These are phyloP conservation scores for Meta bourneti DNA, from an alignment of 2,888 invertebrate genomes.

Conservation along the genomic window DNA sequence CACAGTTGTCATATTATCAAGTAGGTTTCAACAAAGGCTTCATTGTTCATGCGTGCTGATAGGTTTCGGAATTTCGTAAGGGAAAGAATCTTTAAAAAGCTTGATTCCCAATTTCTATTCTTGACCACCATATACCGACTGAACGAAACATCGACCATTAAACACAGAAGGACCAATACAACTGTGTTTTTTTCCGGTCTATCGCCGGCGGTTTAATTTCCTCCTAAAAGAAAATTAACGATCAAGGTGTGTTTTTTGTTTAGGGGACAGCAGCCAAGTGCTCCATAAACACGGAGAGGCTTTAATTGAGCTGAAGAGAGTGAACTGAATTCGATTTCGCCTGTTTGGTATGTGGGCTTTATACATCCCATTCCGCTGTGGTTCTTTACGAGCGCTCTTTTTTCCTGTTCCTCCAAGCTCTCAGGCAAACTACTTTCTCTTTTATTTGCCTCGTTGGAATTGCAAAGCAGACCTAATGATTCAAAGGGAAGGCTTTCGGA, in stretches of 20 bases:
- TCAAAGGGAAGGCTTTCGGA: not conserved
- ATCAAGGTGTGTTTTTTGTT: slow-evolving; percentile 23
- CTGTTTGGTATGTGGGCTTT: slow-evolving; percentile 6
- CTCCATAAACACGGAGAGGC: not conserved
- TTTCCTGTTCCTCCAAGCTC: slow-evolving; percentile 5
- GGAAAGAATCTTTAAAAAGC: too few relatives aligned
- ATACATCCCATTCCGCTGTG: not conserved
- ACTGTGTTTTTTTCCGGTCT: slow-evolving; percentile 4
- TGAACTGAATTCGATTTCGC: slow-evolving; percentile 23
- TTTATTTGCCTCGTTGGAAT: slow-evolving; percentile 29
- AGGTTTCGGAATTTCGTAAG: too few relatives aligned
- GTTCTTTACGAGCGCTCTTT: slow-evolving; percentile 6
- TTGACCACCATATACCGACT: too few relatives aligned
- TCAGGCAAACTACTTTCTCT: not conserved
- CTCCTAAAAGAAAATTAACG: slow-evolving; percentile 10
- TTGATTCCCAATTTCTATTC: too few relatives aligned
- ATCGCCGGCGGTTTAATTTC: slow-evolving; percentile 1
- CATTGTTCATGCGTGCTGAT: too few relatives aligned
- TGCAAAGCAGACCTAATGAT: slow-evolving; percentile 25
- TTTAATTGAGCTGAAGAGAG: slow-evolving; percentile 20
- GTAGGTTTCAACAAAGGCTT: too few relatives aligned
- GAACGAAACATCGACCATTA: too few relatives aligned
- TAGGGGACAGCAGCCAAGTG: not conserved
- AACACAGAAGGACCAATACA: not conserved
- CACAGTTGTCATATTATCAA: too few relatives aligned